phyloP scores from a whole-genome alignment of 2,113 vertebrate species.

The Corvus hawaiiensis region DNA sequence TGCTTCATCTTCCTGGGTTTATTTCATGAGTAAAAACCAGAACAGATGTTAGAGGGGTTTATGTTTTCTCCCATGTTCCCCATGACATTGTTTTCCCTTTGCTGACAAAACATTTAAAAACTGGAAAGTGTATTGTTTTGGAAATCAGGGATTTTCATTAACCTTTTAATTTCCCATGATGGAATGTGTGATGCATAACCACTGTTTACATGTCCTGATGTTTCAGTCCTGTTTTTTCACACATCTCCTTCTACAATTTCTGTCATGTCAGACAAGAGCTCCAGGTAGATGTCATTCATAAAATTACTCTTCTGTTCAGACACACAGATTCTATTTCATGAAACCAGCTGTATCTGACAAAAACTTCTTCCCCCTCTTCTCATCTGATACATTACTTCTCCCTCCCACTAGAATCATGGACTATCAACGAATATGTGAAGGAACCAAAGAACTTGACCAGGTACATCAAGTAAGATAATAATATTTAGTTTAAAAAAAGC shows the following conservation, averaged over 20 bases:
- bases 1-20: not conserved
- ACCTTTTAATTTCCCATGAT: constrained; percentile 6
- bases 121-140: not conserved
- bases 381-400: not conserved
- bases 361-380: not conserved
- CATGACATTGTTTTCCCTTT: not conserved
- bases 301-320: not conserved
- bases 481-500: accelerated
- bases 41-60: constrained; percentile 48
- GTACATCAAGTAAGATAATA: not conserved
- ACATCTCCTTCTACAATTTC: not conserved
- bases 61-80: not conserved
- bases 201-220: not conserved
- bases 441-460: not conserved
- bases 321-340: not conserved
- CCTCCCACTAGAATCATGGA: not conserved
- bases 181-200: not conserved
- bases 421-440: not conserved
- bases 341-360: not conserved
- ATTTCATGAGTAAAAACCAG: constrained; percentile 30
- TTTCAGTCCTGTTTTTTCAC: not conserved
- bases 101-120: constrained; percentile 37
- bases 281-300: not conserved
- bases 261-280: not conserved
- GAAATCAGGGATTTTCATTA: constrained; percentile 15